A percentile compares a stretch with the other conserved stretches of the same genome.
phyloP scores from a whole-genome alignment of 2,797 vertebrate genomes.

The Streptopelia turtur region DNA sequence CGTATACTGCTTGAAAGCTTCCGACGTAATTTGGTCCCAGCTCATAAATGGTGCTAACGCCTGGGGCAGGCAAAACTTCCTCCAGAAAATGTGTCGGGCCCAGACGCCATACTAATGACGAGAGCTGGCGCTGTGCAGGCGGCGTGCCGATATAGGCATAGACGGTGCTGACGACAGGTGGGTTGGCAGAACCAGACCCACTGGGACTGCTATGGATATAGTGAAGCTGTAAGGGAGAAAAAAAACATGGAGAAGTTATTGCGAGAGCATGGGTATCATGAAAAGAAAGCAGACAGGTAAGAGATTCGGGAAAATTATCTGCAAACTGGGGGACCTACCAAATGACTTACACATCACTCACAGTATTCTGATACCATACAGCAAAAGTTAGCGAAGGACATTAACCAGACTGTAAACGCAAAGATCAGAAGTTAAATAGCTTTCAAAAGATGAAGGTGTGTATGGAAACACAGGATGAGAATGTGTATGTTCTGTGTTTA shows the following conservation, averaged over 20 bases:
- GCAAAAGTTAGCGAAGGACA: not conserved
- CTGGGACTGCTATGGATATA: conserved; percentile 93
- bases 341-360: accelerated
- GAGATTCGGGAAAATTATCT: accelerated
- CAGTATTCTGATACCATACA: accelerated
- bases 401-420: not conserved
- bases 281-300: not conserved
- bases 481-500: accelerated
- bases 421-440: not conserved
- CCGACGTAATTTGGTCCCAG: conserved; percentile 94
- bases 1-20: conserved; percentile 94
- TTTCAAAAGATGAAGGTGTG: not conserved
- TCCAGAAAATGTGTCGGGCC: conserved; percentile 96
- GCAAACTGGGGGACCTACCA: not conserved
- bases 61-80: conserved; percentile 91
- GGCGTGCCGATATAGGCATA: conserved; percentile 93
- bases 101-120: conserved; percentile 92
- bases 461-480: not conserved
- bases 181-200: conserved; percentile 91
- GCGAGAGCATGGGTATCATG: accelerated
- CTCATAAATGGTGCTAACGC: conserved; percentile 89
- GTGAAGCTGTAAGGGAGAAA: conserved; percentile 84
- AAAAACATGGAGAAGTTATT: not conserved
- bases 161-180: conserved; percentile 92
- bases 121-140: conserved; percentile 92